Percentiles rank a stretch among this genome's conserved stretches.
phyloP scores from a whole-genome alignment of 2,797 vertebrate species.

The Margarornis squamiger region DNA sequence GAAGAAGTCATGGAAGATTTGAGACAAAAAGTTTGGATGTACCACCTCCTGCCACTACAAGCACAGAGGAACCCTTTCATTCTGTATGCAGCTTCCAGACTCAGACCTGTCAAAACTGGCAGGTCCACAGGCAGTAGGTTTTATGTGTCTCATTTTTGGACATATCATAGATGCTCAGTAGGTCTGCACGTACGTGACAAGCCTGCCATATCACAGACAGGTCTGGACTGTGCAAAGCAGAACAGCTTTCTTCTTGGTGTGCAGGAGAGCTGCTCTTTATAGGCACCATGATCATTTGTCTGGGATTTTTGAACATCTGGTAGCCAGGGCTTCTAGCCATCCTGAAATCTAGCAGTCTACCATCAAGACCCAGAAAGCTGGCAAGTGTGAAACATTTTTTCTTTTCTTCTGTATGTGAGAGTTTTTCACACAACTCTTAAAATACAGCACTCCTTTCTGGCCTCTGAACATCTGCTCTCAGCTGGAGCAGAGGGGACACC shows the following conservation, averaged over 20 bases:
- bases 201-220: not conserved
- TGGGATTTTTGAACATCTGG: conserved; percentile 1
- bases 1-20: conserved; percentile 39
- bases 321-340: not conserved
- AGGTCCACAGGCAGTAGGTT: conserved; percentile 1
- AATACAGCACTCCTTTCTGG: not conserved
- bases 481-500: not conserved
- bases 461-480: conserved; percentile 35
- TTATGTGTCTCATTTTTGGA: conserved; percentile 42
- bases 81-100: not conserved
- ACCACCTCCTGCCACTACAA: not conserved
- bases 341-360: not conserved
- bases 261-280: not conserved
- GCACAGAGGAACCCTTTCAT: conserved; percentile 11
- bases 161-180: not conserved
- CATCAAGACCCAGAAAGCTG: not conserved
- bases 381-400: not conserved
- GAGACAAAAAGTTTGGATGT: not conserved
- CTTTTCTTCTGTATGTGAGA: not conserved
- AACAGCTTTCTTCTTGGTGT: not conserved
- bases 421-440: conserved; percentile 13
- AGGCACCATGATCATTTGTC: conserved; percentile 2
- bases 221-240: not conserved
- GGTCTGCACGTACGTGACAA: not conserved
- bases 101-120: conserved; percentile 53